A percentile compares a stretch with the other conserved stretches of the same genome.
Evolutionary conservation across 2,888 invertebrate species (phyloP).

Genomic region (Drosophila planitibia): DNA sequence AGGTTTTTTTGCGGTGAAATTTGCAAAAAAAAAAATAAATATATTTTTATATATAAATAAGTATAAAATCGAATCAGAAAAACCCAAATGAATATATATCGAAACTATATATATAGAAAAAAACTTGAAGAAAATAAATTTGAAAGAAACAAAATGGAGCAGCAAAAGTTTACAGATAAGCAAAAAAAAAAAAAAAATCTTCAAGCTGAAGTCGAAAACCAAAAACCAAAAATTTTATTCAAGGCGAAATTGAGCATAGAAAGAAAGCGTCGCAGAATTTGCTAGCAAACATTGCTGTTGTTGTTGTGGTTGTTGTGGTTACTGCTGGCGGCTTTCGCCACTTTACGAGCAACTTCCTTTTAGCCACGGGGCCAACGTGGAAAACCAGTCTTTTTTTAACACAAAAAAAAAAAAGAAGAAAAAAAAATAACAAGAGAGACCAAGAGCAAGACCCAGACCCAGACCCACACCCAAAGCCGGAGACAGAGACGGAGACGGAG

Average conservation of each 20-base stretch:
- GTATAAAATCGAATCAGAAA: slow-evolving; percentile 2
- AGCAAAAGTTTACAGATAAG: slow-evolving; percentile 12
- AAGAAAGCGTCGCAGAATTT: slow-evolving; percentile 65
- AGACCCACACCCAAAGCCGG: slow-evolving; percentile 22
- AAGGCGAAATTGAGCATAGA: slow-evolving; percentile 42
- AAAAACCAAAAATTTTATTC: slow-evolving; percentile 24
- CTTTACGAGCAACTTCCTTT: slow-evolving; percentile 77
- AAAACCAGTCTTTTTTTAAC: slow-evolving; percentile 54
- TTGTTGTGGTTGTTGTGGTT: slow-evolving; percentile 23
- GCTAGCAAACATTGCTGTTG: slow-evolving; percentile 39
- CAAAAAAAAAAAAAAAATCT: slow-evolving; percentile 5
- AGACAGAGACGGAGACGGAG: not conserved
- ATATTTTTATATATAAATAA: not conserved
- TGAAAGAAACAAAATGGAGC: not conserved
- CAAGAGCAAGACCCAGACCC: slow-evolving; percentile 29
- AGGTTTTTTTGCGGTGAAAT: slow-evolving; percentile 4
- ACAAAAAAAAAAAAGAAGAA: not conserved
- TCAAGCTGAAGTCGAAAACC: slow-evolving; percentile 1
- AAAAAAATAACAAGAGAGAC: slow-evolving; percentile 35
- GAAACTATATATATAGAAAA: not conserved
- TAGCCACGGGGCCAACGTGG: slow-evolving; percentile 56
- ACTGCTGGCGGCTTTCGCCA: slow-evolving; percentile 74
- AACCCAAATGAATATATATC: not conserved
- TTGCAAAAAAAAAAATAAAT: slow-evolving; percentile 10
- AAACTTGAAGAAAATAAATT: not conserved